A percentile compares a stretch with the other conserved stretches of the same genome.
phyloP scores from a whole-genome alignment of 1,140 invertebrate genomes.

The Drosophila nigromelanica region DNA sequence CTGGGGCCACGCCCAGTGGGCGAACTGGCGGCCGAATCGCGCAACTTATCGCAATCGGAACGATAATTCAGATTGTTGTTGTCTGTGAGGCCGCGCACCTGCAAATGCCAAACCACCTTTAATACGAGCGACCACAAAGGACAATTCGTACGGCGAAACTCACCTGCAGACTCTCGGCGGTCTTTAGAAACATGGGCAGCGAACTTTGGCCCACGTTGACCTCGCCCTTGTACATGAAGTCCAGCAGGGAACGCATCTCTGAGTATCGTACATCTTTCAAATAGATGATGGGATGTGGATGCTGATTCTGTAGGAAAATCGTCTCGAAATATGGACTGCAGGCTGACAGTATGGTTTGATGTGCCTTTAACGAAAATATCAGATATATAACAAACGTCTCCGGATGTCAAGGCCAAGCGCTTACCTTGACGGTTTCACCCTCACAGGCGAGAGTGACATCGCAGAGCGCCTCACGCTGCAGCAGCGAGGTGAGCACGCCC shows the following conservation, averaged over 20 bases:
- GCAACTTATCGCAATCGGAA: slow-evolving; percentile 78
- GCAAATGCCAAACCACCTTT: neutral
- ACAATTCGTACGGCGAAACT: slow-evolving; percentile 19
- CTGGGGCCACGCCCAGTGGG: slow-evolving; percentile 75
- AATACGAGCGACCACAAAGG: neutral
- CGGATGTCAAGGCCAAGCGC: neutral
- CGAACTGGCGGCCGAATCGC: slow-evolving; percentile 76
- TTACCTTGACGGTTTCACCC: slow-evolving; percentile 93
- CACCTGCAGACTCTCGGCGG: slow-evolving; percentile 95
- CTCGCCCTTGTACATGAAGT: slow-evolving; percentile 96
- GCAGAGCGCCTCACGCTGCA: slow-evolving; percentile 93
- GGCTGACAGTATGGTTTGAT: slow-evolving; percentile 96
- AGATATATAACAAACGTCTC: neutral
- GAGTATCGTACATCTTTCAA: slow-evolving; percentile 94
- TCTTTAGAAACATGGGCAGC: slow-evolving; percentile 94
- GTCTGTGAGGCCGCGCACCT: slow-evolving; percentile 92
- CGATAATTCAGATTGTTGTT: slow-evolving; percentile 89
- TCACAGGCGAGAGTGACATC: slow-evolving; percentile 97
- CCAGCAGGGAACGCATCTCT: slow-evolving; percentile 93
- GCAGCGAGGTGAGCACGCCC: slow-evolving; percentile 92
- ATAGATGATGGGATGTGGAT: slow-evolving; percentile 96
- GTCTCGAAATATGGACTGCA: slow-evolving; percentile 98
- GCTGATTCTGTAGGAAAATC: slow-evolving; percentile 95
- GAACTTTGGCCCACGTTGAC: slow-evolving; percentile 94
- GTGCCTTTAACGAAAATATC: slow-evolving; percentile 86